Evolutionary conservation across 2,888 invertebrate genomes (phyloP).

Genomic region (Allygus modestus): DNA sequence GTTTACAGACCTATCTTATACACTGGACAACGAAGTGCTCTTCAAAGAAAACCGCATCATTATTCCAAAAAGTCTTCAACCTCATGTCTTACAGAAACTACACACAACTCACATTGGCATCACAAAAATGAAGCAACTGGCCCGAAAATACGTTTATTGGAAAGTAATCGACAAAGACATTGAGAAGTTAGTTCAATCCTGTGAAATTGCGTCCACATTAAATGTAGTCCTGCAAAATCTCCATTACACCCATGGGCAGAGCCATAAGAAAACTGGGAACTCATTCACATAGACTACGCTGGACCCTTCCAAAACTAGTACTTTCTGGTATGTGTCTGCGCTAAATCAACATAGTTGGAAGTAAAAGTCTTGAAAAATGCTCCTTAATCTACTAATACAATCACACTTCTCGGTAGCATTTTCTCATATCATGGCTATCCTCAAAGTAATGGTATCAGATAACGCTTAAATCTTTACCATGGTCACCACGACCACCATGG

Average conservation of each 20-base stretch:
- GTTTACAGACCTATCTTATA: no score
- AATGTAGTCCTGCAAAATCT: constrained; percentile 68
- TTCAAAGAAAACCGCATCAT: no score
- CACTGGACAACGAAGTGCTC: no score
- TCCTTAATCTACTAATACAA: constrained; percentile 60
- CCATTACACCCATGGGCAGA: constrained; percentile 69
- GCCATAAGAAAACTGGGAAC: constrained; percentile 68
- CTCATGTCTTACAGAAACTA: constrained; percentile 68
- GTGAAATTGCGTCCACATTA: constrained; percentile 68
- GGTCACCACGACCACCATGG: neutral
- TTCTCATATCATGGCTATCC: constrained; percentile 63
- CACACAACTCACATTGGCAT: constrained; percentile 70
- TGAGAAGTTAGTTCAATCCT: constrained; percentile 67
- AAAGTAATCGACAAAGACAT: constrained; percentile 68
- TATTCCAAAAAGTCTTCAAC: constrained; percentile 63
- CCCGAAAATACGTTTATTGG: constrained; percentile 70
- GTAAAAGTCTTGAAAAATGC: constrained; percentile 17
- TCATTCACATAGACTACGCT: constrained; percentile 64
- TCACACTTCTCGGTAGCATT: constrained; percentile 62
- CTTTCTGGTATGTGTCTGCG: constrained; percentile 63
- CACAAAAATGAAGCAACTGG: constrained; percentile 70
- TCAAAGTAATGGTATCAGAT: constrained; percentile 62
- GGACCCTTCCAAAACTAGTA: constrained; percentile 44
- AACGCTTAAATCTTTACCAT: constrained; percentile 66
- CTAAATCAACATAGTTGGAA: constrained; percentile 66